Percentiles rank a stretch among this genome's conserved stretches.
Conservation (phyloP, 2,888 invertebrate species). For the Girardia tigrina region DNA sequence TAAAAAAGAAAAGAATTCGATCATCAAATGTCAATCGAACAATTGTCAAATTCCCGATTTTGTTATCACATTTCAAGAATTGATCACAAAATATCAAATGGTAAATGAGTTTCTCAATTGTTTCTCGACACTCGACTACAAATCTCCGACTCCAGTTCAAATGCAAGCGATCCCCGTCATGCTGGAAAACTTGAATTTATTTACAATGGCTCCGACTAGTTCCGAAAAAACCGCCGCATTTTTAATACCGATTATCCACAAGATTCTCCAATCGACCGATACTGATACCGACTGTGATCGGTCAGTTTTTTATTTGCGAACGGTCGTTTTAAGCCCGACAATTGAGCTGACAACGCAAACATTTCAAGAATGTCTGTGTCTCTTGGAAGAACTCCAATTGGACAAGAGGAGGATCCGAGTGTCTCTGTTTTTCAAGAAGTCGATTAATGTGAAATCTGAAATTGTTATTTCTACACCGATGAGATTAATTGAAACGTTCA, state of each 20-base stretch:
- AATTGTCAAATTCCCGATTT: neutral
- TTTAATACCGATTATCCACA: constrained; percentile 71
- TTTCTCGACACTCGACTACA: constrained; percentile 40
- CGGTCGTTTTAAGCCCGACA: constrained; percentile 77
- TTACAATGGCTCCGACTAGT: constrained; percentile 90
- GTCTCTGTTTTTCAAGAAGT: neutral
- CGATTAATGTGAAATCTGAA: neutral
- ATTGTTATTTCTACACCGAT: neutral
- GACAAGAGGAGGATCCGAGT: neutral
- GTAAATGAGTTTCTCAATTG: neutral
- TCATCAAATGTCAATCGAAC: neutral
- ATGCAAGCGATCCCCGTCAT: constrained; percentile 80
- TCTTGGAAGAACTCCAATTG: neutral
- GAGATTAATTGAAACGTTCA: no score
- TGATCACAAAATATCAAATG: neutral
- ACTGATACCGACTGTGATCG: neutral
- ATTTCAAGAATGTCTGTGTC: neutral
- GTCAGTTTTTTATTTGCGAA: constrained; percentile 61
- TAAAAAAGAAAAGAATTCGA: no score
- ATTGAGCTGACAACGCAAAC: constrained; percentile 63
- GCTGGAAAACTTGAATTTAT: constrained; percentile 62
- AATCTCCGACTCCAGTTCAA: constrained; percentile 47
- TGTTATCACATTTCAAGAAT: neutral
- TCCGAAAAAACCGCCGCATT: constrained; percentile 94
- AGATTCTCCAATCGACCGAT: constrained; percentile 53